Evolutionary conservation across 1,140 invertebrate genomes (phyloP).

Genomic region (Zaprionus ornatus): DNA sequence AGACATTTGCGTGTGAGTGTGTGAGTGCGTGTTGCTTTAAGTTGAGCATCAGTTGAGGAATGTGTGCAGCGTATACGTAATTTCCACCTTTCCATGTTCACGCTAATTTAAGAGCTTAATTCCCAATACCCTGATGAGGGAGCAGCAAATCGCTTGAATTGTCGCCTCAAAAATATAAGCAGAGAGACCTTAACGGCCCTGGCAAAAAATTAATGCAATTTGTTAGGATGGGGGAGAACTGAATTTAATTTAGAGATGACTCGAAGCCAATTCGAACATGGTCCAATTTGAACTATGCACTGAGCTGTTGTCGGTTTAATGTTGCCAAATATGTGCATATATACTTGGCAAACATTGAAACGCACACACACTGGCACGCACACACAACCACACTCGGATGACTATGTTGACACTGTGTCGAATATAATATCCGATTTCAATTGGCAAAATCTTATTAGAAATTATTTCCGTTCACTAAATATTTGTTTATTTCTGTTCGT

Average conservation of each 20-base stretch:
- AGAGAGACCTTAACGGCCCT: neutral
- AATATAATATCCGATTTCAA: conserved; percentile 70
- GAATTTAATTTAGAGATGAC: neutral
- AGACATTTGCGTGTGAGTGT: neutral
- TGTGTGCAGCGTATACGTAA: conserved; percentile 12
- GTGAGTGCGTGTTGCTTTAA: conserved; percentile 31
- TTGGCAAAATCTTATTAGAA: conserved; percentile 78
- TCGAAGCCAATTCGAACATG: conserved; percentile 1
- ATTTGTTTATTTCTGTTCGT: conserved; percentile 49
- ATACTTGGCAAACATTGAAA: conserved; percentile 25
- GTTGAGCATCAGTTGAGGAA: conserved; percentile 15
- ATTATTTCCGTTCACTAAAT: conserved; percentile 74
- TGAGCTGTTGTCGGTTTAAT: conserved; percentile 40
- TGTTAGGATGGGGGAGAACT: neutral
- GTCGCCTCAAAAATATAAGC: neutral
- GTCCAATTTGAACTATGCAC: conserved; percentile 48
- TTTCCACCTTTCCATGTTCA: conserved; percentile 3
- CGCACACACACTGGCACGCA: conserved; percentile 37
- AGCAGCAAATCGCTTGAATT: conserved; percentile 38
- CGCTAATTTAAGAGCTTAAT: conserved; percentile 58
- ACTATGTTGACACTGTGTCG: conserved; percentile 30
- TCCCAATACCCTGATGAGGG: conserved; percentile 28
- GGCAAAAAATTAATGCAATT: neutral
- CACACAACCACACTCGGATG: conserved; percentile 4
- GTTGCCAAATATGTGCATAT: conserved; percentile 48